Evolutionary conservation across 2,888 invertebrate genomes (phyloP).

Genomic region (Scaptomyza reducta): DNA sequence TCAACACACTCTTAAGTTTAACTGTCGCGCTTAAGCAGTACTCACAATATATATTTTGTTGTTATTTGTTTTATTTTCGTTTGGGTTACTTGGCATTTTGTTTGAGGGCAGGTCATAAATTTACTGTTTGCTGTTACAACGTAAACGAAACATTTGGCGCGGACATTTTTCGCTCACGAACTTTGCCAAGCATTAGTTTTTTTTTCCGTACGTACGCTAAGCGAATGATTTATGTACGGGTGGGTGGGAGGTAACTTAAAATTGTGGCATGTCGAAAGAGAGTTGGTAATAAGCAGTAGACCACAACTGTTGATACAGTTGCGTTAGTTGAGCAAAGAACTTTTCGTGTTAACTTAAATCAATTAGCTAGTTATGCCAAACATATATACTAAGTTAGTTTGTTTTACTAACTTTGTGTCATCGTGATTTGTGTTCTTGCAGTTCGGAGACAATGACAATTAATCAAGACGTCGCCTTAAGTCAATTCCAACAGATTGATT

Average conservation of each 20-base stretch:
- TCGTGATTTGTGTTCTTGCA: slow-evolving; percentile 11
- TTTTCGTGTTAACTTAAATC: background rate
- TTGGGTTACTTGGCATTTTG: slow-evolving; percentile 7
- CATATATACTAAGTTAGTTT: background rate
- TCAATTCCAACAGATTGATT: slow-evolving; percentile 79
- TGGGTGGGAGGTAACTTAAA: slow-evolving; percentile 16
- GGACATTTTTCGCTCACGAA: slow-evolving; percentile 48
- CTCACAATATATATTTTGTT: slow-evolving; percentile 15
- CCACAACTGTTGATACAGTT: slow-evolving; percentile 47
- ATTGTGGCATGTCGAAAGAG: slow-evolving; percentile 13
- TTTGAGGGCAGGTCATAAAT: slow-evolving; percentile 41
- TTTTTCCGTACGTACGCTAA: slow-evolving; percentile 8
- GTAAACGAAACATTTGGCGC: slow-evolving; percentile 57
- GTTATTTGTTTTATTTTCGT: slow-evolving; percentile 19
- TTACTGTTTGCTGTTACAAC: slow-evolving; percentile 39
- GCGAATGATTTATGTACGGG: slow-evolving; percentile 62
- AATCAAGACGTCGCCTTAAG: slow-evolving; percentile 75
- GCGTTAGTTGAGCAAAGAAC: background rate
- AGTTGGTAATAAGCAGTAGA: slow-evolving; percentile 55
- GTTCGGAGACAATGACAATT: slow-evolving; percentile 62
- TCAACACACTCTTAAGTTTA: slow-evolving; percentile 18
- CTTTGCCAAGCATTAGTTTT: slow-evolving; percentile 36
- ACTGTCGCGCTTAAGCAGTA: slow-evolving; percentile 17
- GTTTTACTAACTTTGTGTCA: background rate
- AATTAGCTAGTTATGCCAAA: background rate